Conservation (phyloP, 2,888 invertebrate species). For the Germaria angustata region DNA sequence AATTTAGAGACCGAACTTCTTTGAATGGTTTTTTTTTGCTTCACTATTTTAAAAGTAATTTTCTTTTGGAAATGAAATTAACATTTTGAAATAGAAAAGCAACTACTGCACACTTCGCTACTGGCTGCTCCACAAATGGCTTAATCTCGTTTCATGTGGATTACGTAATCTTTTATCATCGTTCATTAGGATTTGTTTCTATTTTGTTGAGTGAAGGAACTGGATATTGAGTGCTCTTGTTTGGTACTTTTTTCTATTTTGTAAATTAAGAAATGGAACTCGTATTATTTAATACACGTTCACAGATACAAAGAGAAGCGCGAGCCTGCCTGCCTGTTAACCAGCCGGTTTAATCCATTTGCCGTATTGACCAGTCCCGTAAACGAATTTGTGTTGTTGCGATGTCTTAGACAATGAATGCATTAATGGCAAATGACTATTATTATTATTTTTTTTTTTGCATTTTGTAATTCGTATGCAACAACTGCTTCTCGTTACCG, state of each 20-base stretch:
- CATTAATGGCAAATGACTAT: not conserved
- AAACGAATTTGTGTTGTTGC: too few relatives aligned
- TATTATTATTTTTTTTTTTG: not conserved
- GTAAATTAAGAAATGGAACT: not conserved
- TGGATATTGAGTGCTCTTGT: conserved; percentile 16
- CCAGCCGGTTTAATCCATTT: not conserved
- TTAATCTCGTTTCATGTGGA: conserved; percentile 5
- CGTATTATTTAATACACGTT: not conserved
- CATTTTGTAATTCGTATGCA: not conserved
- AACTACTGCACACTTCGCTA: too few relatives aligned
- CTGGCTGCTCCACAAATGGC: not conserved
- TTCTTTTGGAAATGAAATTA: not conserved
- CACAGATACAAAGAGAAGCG: not conserved
- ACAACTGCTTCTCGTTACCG: not conserved
- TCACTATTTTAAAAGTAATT: not conserved
- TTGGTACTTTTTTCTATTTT: not conserved
- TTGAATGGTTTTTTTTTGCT: not conserved
- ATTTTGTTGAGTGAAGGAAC: not conserved
- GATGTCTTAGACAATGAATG: too few relatives aligned
- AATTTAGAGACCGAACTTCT: not conserved
- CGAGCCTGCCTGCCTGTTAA: not conserved
- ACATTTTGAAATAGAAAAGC: not conserved
- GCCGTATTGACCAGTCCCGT: not conserved
- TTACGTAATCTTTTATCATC: conserved; percentile 9
- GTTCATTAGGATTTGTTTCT: not conserved